Evolutionary conservation across 1,140 invertebrate genomes (phyloP).

Genomic region (Micrasema minimum): DNA sequence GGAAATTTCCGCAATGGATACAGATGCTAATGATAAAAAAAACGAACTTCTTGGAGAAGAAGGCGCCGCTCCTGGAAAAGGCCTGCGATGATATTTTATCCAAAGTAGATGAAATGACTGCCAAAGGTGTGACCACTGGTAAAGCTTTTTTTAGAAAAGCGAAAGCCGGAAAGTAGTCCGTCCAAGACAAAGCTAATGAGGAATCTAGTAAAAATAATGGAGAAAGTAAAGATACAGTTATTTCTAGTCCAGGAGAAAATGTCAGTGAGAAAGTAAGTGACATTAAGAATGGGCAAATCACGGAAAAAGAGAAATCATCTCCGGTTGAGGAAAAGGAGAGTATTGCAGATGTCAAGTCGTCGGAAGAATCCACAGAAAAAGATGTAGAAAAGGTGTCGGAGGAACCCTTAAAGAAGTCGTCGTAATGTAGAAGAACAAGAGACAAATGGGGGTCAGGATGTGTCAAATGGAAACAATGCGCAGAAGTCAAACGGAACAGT

Average conservation of each 20-base stretch:
- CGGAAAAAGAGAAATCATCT: slow-evolving; percentile 22
- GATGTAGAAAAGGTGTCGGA: not conserved
- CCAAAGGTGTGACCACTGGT: slow-evolving; percentile 7
- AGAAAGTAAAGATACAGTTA: slow-evolving; percentile 1
- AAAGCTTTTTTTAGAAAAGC: slow-evolving; percentile 37
- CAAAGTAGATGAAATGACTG: slow-evolving; percentile 47
- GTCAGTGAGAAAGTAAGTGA: not conserved
- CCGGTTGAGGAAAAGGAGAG: slow-evolving; percentile 2
- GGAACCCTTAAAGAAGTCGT: slow-evolving; percentile 12
- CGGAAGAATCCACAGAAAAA: not conserved
- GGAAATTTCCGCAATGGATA: slow-evolving; percentile 11
- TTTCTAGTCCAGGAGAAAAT: slow-evolving; percentile 1
- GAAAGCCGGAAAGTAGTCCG: slow-evolving; percentile 33
- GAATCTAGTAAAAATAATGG: slow-evolving; percentile 4
- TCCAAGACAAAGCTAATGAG: slow-evolving; percentile 6
- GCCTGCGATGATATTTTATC: slow-evolving; percentile 47
- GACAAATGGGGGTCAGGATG: slow-evolving; percentile 24
- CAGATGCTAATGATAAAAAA: slow-evolving; percentile 40
- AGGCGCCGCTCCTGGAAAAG: slow-evolving; percentile 46
- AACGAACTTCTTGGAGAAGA: slow-evolving; percentile 47
- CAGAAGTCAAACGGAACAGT: slow-evolving; percentile 24
- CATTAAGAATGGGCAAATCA: not conserved
- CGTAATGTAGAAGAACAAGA: slow-evolving; percentile 16
- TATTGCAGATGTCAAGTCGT: not conserved
- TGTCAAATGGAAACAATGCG: slow-evolving; percentile 37